Conservation (phyloP, 2,888 invertebrate genomes). For the Tricholauxania praeusta region DNA sequence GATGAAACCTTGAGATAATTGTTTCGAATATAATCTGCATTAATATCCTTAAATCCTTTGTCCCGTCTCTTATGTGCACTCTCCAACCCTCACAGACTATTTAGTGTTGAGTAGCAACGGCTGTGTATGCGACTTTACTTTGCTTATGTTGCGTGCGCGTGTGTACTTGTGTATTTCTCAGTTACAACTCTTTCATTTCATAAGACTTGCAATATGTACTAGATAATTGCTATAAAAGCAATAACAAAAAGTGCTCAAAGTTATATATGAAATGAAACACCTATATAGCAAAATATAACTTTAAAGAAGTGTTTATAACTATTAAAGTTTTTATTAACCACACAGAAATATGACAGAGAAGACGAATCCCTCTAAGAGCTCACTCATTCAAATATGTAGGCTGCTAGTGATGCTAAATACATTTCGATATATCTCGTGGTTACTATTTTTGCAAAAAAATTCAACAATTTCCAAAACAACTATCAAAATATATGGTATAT, state of each 20-base stretch:
- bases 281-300: neutral
- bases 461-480: too few relatives aligned
- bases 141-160: neutral
- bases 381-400: neutral
- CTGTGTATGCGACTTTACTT: neutral
- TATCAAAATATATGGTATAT: too few relatives aligned
- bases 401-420: too few relatives aligned
- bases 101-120: neutral
- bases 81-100: too few relatives aligned
- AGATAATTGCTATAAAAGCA: too few relatives aligned
- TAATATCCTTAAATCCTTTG: constrained; percentile 22
- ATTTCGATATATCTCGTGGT: too few relatives aligned
- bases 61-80: neutral
- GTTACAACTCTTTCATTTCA: neutral
- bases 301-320: constrained; percentile 30
- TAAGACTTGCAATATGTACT: too few relatives aligned
- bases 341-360: neutral
- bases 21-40: constrained; percentile 26
- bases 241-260: neutral
- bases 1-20: constrained; percentile 29
- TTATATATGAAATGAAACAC: too few relatives aligned
- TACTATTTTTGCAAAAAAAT: too few relatives aligned
- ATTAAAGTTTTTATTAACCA: constrained; percentile 16
- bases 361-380: neutral
- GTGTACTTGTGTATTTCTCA: neutral